Percentiles rank a stretch among this genome's conserved stretches.
phyloP scores from a whole-genome alignment of 2,113 vertebrate genomes.

The Aix galericulata region DNA sequence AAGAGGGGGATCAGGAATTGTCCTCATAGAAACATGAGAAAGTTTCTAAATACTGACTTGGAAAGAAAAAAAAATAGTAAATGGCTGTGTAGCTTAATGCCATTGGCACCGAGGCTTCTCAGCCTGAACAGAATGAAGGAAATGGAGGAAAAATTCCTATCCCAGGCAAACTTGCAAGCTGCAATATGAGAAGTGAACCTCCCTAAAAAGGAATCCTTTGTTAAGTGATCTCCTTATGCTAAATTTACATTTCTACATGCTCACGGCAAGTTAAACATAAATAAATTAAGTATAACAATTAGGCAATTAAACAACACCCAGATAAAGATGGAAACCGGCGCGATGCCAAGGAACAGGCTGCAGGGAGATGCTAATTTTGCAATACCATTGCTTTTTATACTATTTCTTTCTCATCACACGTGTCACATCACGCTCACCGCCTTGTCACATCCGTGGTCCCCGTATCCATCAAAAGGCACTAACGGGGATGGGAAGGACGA shows the following conservation, averaged over 20 bases:
- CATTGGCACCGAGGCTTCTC: rapidly evolving
- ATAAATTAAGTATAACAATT: neutral
- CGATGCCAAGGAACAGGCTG: neutral
- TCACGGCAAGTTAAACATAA: neutral
- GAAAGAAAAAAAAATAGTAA: neutral
- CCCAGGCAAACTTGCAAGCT: neutral
- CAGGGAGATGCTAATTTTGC: neutral
- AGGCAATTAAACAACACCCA: neutral
- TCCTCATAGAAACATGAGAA: neutral
- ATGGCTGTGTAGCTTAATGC: neutral
- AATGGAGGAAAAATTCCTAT: neutral
- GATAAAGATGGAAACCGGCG: neutral
- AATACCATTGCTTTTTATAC: neutral
- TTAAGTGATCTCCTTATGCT: neutral
- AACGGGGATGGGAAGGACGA: neutral
- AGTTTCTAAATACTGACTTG: neutral
- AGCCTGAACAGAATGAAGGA: neutral
- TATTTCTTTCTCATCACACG: neutral
- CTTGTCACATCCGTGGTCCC: neutral
- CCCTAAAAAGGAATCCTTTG: neutral
- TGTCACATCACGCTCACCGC: neutral
- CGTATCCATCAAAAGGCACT: neutral
- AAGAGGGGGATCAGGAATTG: neutral
- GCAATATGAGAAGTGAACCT: neutral
- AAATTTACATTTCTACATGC: neutral